Conservation (phyloP, 2,888 invertebrate species). For the Agonum fuliginosum region DNA sequence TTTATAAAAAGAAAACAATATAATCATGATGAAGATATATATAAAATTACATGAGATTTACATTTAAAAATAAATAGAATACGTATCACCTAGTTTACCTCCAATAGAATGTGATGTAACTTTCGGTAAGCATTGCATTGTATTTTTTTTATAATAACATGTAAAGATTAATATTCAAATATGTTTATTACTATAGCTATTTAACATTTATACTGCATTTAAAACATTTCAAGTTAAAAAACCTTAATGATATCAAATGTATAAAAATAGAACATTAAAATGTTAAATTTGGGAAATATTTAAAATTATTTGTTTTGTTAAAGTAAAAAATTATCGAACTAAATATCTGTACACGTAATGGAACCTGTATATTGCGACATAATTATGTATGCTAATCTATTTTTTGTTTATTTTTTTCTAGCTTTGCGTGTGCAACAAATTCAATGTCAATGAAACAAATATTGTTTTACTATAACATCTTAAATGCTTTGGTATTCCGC, state of each 20-base stretch:
- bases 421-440: conserved; percentile 4
- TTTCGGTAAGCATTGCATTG: conserved; percentile 54
- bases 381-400: conserved; percentile 39
- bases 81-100: conserved; percentile 54
- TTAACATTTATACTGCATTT: conserved; percentile 22
- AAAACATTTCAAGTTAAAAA: neutral
- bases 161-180: conserved; percentile 37
- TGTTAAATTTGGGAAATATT: neutral
- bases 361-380: conserved; percentile 45
- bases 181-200: conserved; percentile 5
- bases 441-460: conserved; percentile 49
- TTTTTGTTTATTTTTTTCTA: conserved; percentile 5
- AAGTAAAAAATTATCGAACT: conserved; percentile 14
- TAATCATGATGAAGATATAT: conserved; percentile 50
- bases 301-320: neutral
- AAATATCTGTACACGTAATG: conserved; percentile 3
- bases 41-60: conserved; percentile 52
- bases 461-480: conserved; percentile 35
- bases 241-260: neutral
- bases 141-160: conserved; percentile 42
- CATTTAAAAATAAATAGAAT: conserved; percentile 35
- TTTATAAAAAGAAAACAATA: neutral
- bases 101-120: conserved; percentile 52
- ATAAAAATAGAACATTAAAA: neutral
- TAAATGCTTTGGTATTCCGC: neutral